Conservation (phyloP, 2,797 vertebrate species). For the Brachyrhaphis roseni region DNA sequence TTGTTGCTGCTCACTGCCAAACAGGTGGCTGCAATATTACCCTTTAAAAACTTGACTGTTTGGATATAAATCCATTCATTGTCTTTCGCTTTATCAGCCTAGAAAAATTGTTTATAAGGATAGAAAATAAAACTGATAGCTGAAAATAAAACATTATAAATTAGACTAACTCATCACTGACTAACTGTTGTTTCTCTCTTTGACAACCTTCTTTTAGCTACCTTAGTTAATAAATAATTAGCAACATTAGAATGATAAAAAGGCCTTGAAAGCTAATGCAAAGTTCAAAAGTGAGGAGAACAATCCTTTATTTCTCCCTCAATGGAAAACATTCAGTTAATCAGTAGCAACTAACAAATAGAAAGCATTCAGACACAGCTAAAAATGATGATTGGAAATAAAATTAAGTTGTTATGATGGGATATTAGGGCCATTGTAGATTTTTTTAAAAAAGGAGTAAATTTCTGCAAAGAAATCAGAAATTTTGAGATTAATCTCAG, state of each 20-base stretch:
- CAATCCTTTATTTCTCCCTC: neutral
- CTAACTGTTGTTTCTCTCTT: neutral
- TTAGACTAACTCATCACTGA: neutral
- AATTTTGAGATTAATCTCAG: no score
- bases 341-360: neutral
- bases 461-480: no score
- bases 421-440: no score
- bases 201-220: neutral
- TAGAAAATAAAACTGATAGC: neutral
- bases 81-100: neutral
- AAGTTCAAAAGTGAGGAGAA: neutral
- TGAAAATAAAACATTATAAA: neutral
- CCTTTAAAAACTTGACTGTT: neutral
- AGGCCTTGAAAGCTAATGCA: neutral
- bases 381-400: neutral
- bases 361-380: neutral
- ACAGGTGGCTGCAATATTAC: neutral
- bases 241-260: neutral
- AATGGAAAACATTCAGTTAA: neutral
- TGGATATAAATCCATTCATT: neutral
- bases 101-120: neutral
- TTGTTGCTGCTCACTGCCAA: neutral
- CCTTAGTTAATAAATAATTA: neutral
- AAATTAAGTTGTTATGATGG: neutral
- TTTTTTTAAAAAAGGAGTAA: no score